These are phyloP conservation scores for Brachionus koreanus DNA, from an alignment of 1,140 invertebrate genomes.

Conservation along the genomic window DNA sequence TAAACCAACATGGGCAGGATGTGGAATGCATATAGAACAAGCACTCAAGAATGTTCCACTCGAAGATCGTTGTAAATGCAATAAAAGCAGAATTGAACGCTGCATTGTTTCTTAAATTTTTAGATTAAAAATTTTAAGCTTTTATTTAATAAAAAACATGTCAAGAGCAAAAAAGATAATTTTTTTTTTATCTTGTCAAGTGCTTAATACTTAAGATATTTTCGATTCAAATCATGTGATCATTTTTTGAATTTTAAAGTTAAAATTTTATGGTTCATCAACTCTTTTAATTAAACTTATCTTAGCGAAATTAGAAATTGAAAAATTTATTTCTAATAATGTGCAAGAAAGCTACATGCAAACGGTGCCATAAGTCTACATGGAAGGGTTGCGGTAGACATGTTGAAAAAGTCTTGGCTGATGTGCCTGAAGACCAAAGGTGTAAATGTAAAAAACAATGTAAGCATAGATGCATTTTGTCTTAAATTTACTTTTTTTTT, in stretches of 20 bases:
- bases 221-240: background rate
- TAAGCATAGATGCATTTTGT: background rate
- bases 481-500: background rate
- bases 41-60: slow-evolving; percentile 20
- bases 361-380: background rate
- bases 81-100: slow-evolving; percentile 15
- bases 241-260: background rate
- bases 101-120: background rate
- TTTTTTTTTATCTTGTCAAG: background rate
- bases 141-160: slow-evolving; percentile 6
- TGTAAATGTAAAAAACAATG: slow-evolving; percentile 7
- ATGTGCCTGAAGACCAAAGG: background rate
- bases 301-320: background rate
- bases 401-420: background rate
- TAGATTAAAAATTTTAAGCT: background rate
- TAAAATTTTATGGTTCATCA: background rate
- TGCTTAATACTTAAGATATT: background rate
- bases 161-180: background rate
- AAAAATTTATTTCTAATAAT: background rate
- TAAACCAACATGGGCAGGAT: slow-evolving; percentile 43
- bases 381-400: slow-evolving; percentile 40
- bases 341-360: slow-evolving; percentile 23
- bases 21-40: slow-evolving; percentile 44
- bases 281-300: background rate
- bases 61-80: slow-evolving; percentile 35